phyloP scores from a whole-genome alignment of 37 sponge, comb jelly and placozoan genomes.

The Mnemiopsis leidyi region DNA sequence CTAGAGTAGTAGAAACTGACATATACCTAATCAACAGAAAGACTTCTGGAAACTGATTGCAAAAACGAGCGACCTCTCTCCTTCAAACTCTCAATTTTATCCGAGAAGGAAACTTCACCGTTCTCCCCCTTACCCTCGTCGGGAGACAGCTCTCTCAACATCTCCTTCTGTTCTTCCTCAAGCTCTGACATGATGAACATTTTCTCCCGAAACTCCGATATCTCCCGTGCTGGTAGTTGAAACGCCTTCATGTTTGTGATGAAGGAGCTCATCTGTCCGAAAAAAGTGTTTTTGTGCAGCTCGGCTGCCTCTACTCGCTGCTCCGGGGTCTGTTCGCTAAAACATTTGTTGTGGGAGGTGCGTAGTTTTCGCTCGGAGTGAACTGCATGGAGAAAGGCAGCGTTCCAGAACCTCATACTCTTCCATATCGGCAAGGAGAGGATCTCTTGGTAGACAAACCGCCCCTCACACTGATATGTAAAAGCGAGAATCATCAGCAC shows the following conservation, averaged over 20 bases:
- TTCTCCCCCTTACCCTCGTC: not conserved
- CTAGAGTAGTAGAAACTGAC: too few species aligned
- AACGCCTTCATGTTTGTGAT: conserved; percentile 47
- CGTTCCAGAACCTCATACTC: conserved; percentile 61
- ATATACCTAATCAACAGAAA: not conserved
- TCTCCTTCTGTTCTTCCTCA: conserved; percentile 29
- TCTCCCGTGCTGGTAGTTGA: not conserved
- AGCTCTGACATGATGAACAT: conserved; percentile 46
- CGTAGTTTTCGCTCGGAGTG: conserved; percentile 40
- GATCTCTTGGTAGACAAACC: conserved; percentile 50
- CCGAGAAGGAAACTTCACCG: not conserved
- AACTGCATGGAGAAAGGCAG: conserved; percentile 38
- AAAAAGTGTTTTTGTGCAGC: conserved; percentile 54
- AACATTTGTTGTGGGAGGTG: not conserved
- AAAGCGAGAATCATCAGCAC: conserved; percentile 41
- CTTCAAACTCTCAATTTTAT: conserved; percentile 1
- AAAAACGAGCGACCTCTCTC: not conserved
- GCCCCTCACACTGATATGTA: conserved; percentile 36
- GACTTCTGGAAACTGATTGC: not conserved
- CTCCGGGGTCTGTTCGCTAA: not conserved
- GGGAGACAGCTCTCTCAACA: conserved; percentile 42
- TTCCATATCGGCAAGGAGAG: not conserved
- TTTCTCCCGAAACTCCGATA: not conserved
- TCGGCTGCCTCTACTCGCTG: conserved; percentile 46
- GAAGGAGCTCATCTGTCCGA: conserved; percentile 56